These are phyloP conservation scores for Percina caprodes DNA, from an alignment of 2,113 vertebrate species.

Conservation along the genomic window DNA sequence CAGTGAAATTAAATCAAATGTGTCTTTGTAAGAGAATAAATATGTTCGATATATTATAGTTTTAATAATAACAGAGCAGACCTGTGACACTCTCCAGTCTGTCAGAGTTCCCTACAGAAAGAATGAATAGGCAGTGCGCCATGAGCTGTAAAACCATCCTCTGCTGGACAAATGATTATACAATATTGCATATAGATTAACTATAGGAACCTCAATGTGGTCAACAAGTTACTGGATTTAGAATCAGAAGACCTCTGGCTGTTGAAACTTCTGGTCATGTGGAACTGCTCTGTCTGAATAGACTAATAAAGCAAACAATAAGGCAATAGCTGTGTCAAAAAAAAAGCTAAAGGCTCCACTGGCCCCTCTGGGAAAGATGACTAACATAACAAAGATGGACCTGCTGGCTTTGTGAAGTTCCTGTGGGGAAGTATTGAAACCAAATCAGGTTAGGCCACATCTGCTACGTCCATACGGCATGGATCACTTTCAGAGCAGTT, in stretches of 20 bases:
- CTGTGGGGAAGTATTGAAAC: slow-evolving; percentile 85
- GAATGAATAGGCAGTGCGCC: neutral
- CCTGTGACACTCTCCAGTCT: neutral
- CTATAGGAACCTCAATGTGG: neutral
- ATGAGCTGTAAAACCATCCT: neutral
- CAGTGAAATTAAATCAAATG: neutral
- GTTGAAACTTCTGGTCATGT: slow-evolving; percentile 17
- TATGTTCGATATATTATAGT: neutral
- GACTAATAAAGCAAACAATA: slow-evolving; percentile 31
- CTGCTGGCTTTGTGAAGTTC: slow-evolving; percentile 83
- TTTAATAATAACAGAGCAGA: neutral
- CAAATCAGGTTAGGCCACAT: slow-evolving; percentile 85
- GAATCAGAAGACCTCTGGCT: neutral
- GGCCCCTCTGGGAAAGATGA: slow-evolving; percentile 73
- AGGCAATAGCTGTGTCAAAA: slow-evolving; percentile 40
- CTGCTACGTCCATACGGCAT: slow-evolving; percentile 82
- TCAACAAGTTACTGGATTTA: neutral
- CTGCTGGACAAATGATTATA: neutral
- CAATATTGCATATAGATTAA: neutral
- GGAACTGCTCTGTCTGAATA: slow-evolving; percentile 1
- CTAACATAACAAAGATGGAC: slow-evolving; percentile 82
- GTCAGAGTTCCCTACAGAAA: neutral
- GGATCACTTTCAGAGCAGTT: slow-evolving; percentile 83
- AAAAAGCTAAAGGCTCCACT: slow-evolving; percentile 44
- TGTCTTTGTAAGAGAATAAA: neutral